Base-by-base conservation (phyloP, 2,797 vertebrate species). In the Alcedo quadribrachys region DNA sequence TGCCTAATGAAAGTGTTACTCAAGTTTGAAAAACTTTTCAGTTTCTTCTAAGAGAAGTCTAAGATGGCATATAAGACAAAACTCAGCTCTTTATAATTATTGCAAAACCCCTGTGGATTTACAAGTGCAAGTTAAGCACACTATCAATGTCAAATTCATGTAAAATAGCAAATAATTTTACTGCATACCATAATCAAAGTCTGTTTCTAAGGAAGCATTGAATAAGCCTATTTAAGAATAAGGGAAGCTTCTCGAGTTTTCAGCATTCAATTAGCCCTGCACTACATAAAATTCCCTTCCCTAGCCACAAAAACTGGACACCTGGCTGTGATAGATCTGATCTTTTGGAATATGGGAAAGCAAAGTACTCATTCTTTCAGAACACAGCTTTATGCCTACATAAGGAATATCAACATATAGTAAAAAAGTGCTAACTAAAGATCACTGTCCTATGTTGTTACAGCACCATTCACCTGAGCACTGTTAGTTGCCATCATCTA, bases 371-470 rank as follows among this genome's bases (percentile, higher is more conserved):
- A 3, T 24, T 60, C 25, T 42, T 30, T 30, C 42, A 74, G 46
- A 65, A 15, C 4, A 25, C n/a, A 25, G 22, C 5, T 6, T 9
- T 9, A 12, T 4, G 13, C 12, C 20, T 15, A 5, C 15, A 4
- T 0, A 20, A 62, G 27, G 27, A 16, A 33, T 24, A 20, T 3
- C 27, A 6, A 0, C 0, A 33, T 24, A 5, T 8, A 8, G 6
- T 9, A 3, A 0, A 18, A 15, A 69, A 55, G 27, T 3, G 6
- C n/a, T 37, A 42, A n/a, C 4, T 14, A 30, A 27, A 12, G 22
- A 53, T 5, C 9, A 2, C 3, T 3, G 33, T 4, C 12, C 4
- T 8, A 8, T 5, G 1, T 0, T 15, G 11, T 5, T 10, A n/a
- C 14, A 35, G 24, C 17, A 66, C 24, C 19, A 3, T 8, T 35